Evolutionary conservation across 2,888 invertebrate species (phyloP).

Genomic region (Macaria notata): DNA sequence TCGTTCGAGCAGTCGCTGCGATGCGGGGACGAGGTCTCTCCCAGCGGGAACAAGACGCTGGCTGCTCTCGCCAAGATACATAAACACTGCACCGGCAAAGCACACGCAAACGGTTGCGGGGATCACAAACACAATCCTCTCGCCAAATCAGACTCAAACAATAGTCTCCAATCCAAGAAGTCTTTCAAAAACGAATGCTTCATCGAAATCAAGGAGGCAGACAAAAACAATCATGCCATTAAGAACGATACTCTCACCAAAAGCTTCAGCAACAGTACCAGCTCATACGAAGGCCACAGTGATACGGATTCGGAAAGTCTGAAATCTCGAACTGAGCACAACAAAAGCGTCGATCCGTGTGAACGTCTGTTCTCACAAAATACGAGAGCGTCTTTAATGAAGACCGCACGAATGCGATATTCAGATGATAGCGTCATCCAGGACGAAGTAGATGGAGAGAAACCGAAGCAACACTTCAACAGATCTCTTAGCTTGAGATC

Average conservation of each 20-base stretch:
- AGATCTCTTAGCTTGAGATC: conserved; percentile 61
- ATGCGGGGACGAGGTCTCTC: conserved; percentile 72
- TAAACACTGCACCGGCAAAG: conserved; percentile 88
- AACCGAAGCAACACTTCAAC: conserved; percentile 60
- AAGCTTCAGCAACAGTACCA: conserved; percentile 83
- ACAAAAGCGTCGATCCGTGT: conserved; percentile 65
- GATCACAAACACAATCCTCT: conserved; percentile 75
- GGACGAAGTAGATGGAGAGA: conserved; percentile 74
- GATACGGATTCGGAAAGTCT: conserved; percentile 84
- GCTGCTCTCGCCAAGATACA: conserved; percentile 84
- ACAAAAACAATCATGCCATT: conserved; percentile 51
- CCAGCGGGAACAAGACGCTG: conserved; percentile 75
- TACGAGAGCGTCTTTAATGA: conserved; percentile 83
- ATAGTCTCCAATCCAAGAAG: conserved; percentile 70
- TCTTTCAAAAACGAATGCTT: conserved; percentile 68
- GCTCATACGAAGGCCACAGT: conserved; percentile 85
- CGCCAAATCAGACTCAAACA: conserved; percentile 73
- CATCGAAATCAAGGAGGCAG: conserved; percentile 71
- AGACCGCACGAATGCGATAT: conserved; percentile 83
- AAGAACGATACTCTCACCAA: conserved; percentile 68
- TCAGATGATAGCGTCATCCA: conserved; percentile 73
- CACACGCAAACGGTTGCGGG: conserved; percentile 87
- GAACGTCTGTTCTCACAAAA: conserved; percentile 80
- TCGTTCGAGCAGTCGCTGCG: conserved; percentile 83
- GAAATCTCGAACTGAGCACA: conserved; percentile 58